phyloP scores from a whole-genome alignment of 2,113 vertebrate species.

The western clawed frog (Xenopus tropicalis) region UCB_Xtro_10.0 CM004443.2:61900001-61900500 shows the following conservation, averaged over 20 bases:
- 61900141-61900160: constrained; percentile 53
- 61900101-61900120: constrained; percentile 54
- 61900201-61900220: constrained; percentile 45
- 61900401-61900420: too few relatives aligned
- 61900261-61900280: background rate
- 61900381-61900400: too few relatives aligned
- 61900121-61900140: constrained; percentile 56
- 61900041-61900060: constrained; percentile 70
- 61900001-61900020: constrained; percentile 68
- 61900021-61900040: constrained; percentile 65
- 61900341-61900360: too few relatives aligned
- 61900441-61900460: too few relatives aligned
- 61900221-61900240: constrained; percentile 44
- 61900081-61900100: constrained; percentile 60
- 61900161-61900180: constrained; percentile 53
- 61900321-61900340: background rate
- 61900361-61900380: too few relatives aligned
- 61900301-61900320: background rate
- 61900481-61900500: too few relatives aligned
- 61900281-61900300: background rate
- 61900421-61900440: too few relatives aligned
- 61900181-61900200: constrained; percentile 51
- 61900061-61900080: constrained; percentile 55
- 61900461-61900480: too few relatives aligned
- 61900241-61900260: constrained; percentile 18